phyloP scores from a whole-genome alignment of 2,888 invertebrate species.

The Mythimna loreyi region DNA sequence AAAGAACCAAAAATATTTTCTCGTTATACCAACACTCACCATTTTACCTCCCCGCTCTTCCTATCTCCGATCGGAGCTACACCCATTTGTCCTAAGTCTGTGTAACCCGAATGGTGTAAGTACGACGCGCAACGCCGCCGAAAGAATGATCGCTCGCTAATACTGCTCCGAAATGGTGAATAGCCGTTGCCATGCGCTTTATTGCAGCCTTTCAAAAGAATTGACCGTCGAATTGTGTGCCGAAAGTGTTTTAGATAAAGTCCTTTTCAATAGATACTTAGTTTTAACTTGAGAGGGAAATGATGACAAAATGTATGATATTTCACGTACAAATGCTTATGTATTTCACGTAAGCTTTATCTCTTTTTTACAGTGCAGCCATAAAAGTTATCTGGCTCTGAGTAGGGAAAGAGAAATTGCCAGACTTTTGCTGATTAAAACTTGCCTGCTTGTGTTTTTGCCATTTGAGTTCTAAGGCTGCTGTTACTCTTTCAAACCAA shows the following conservation, averaged over 20 bases:
- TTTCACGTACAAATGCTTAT: neutral
- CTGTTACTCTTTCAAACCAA: too few species aligned
- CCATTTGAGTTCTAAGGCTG: too few species aligned
- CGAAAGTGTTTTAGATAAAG: conserved; percentile 50
- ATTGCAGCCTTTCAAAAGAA: conserved; percentile 68
- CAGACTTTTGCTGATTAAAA: too few species aligned
- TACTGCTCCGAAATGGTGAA: conserved; percentile 68
- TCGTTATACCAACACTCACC: neutral
- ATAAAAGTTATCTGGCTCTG: too few species aligned
- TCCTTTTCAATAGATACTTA: conserved; percentile 17
- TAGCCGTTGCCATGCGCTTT: conserved; percentile 68
- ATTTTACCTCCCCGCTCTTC: conserved; percentile 16
- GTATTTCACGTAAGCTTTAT: too few species aligned
- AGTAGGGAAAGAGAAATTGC: too few species aligned
- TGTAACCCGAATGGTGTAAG: conserved; percentile 68
- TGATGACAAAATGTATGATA: neutral
- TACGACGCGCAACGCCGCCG: conserved; percentile 62
- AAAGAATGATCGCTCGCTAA: conserved; percentile 79
- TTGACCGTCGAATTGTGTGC: conserved; percentile 54
- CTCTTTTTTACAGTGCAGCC: too few species aligned
- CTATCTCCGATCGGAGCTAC: conserved; percentile 37
- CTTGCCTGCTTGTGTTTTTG: too few species aligned
- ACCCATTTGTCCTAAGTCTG: conserved; percentile 55
- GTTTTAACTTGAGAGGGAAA: conserved; percentile 8
- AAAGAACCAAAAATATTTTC: neutral